Evolutionary conservation across 1,140 invertebrate species (phyloP).

Genomic region (Meteorus sp.): DNA sequence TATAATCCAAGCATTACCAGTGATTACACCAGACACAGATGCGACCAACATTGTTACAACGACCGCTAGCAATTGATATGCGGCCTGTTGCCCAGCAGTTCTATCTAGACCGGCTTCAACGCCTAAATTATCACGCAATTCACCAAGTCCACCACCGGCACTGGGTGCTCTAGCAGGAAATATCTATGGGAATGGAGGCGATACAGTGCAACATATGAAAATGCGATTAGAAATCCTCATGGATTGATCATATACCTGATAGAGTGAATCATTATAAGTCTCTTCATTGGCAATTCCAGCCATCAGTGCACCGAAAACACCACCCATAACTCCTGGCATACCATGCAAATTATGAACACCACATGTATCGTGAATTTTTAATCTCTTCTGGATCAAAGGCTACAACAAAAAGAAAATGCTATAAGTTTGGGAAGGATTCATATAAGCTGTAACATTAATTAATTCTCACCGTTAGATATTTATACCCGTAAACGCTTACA

Average conservation of each 20-base stretch:
- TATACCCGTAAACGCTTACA: constrained; percentile 85
- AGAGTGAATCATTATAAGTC: constrained; percentile 62
- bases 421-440: neutral
- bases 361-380: constrained; percentile 88
- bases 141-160: constrained; percentile 35
- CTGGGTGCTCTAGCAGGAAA: constrained; percentile 51
- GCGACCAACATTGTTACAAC: constrained; percentile 71
- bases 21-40: constrained; percentile 74
- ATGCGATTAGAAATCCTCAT: neutral
- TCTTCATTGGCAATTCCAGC: constrained; percentile 70
- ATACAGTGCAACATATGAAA: neutral
- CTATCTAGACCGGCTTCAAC: constrained; percentile 62
- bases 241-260: constrained; percentile 49
- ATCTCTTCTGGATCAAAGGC: constrained; percentile 70
- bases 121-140: constrained; percentile 45
- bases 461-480: constrained; percentile 76
- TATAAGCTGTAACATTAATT: neutral
- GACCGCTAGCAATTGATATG: constrained; percentile 77
- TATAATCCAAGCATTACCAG: constrained; percentile 64
- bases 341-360: constrained; percentile 96
- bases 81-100: constrained; percentile 71
- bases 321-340: constrained; percentile 88
- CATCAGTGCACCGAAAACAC: constrained; percentile 75
- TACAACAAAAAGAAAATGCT: constrained; percentile 50
- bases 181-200: constrained; percentile 36